Conservation (phyloP, 2,888 invertebrate species). For the Dugesia japonica region DNA sequence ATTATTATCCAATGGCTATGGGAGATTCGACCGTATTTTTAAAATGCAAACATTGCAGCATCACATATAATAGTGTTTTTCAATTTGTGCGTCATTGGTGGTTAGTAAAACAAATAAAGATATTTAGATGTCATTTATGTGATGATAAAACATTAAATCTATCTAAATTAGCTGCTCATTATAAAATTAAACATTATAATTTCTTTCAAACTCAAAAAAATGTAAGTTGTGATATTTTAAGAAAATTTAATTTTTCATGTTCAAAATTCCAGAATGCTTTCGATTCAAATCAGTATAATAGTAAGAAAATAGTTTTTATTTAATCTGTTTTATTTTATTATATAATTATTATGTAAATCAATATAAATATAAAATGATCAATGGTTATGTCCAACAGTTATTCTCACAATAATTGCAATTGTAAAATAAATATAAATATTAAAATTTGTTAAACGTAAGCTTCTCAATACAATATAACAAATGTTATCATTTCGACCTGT, state of each 20-base stretch:
- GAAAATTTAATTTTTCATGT: neutral
- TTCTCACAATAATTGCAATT: no score
- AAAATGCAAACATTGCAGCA: neutral
- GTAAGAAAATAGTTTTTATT: no score
- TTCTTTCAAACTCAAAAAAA: neutral
- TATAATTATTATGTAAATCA: no score
- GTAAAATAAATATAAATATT: no score
- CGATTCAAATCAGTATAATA: no score
- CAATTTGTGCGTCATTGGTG: constrained; percentile 20
- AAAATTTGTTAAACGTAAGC: no score
- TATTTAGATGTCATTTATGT: neutral
- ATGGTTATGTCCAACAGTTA: no score
- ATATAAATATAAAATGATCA: no score
- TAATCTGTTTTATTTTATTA: no score
- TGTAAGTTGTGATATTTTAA: neutral
- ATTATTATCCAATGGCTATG: neutral
- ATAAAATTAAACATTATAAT: neutral
- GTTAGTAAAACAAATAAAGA: neutral
- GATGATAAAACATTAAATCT: neutral
- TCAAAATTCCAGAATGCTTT: neutral
- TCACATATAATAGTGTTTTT: neutral
- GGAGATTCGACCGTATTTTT: neutral
- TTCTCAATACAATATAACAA: no score
- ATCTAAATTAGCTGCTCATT: neutral
- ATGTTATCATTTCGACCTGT: no score